Conservation (phyloP, 2,888 invertebrate species). For the Diarsia mendica region DNA sequence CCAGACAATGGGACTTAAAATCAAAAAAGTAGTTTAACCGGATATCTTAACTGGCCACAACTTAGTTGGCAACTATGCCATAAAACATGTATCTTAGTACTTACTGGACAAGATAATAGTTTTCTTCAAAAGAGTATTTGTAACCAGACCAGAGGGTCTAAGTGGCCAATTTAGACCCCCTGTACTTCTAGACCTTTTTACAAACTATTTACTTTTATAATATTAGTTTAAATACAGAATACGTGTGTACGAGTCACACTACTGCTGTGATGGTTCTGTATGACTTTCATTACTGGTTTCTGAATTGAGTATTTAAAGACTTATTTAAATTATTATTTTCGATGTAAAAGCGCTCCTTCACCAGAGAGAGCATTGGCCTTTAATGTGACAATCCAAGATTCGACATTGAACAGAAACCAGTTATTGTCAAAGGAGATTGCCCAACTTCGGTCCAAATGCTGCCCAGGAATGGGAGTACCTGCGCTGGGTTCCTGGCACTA, state of each 20-base stretch:
- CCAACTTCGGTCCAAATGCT: too few relatives aligned
- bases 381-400: neutral
- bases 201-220: neutral
- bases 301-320: neutral
- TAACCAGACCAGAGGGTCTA: neutral
- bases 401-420: neutral
- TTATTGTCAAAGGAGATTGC: neutral
- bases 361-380: neutral
- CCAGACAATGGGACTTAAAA: neutral
- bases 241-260: neutral
- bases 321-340: neutral
- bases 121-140: neutral
- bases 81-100: neutral
- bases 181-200: neutral
- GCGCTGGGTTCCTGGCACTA: too few relatives aligned
- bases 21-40: conserved; percentile 1
- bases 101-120: neutral
- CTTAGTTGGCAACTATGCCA: neutral
- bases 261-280: neutral
- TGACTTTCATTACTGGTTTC: neutral
- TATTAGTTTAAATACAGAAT: neutral
- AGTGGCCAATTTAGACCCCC: too few relatives aligned
- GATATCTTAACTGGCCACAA: neutral
- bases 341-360: neutral
- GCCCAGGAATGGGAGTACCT: too few relatives aligned